phyloP scores from a whole-genome alignment of 1,140 invertebrate species.

The Penaeus indicus region DNA sequence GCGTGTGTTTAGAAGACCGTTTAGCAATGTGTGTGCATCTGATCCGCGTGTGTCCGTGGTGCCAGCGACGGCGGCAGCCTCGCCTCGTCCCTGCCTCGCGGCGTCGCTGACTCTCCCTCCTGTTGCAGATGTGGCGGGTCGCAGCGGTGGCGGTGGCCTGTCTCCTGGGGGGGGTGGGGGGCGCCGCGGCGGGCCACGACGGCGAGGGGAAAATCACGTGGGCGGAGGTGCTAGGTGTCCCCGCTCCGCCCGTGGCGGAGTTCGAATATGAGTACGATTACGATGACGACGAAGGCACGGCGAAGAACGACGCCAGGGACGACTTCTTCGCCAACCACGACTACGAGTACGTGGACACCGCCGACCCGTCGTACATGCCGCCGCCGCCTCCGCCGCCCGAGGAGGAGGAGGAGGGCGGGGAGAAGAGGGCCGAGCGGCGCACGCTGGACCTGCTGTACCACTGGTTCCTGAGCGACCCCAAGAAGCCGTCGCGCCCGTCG shows the following conservation, averaged over 20 bases:
- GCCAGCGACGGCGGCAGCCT: no score
- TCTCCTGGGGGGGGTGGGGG: neutral
- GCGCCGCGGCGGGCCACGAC: no score
- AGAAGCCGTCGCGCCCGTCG: slow-evolving; percentile 17
- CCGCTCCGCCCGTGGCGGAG: neutral
- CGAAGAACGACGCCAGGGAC: neutral
- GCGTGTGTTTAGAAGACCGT: no score
- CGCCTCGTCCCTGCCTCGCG: neutral
- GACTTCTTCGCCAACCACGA: slow-evolving; percentile 41
- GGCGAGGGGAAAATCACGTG: slow-evolving; percentile 7
- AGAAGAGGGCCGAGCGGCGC: slow-evolving; percentile 31
- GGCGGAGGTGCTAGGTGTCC: slow-evolving; percentile 28
- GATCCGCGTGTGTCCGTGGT: no score
- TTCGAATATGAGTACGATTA: neutral
- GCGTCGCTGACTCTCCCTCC: neutral
- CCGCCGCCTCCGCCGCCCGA: neutral
- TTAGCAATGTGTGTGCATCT: no score
- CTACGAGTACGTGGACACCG: slow-evolving; percentile 46
- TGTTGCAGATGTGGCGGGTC: neutral
- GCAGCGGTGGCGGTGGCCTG: neutral
- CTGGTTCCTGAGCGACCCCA: neutral
- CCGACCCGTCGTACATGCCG: slow-evolving; percentile 7
- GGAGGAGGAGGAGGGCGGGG: no score
- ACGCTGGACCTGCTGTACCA: slow-evolving; percentile 28
- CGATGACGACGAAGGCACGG: slow-evolving; percentile 2